Conservation (phyloP, 2,888 invertebrate genomes). For the Caenorhabditis sinica region DNA sequence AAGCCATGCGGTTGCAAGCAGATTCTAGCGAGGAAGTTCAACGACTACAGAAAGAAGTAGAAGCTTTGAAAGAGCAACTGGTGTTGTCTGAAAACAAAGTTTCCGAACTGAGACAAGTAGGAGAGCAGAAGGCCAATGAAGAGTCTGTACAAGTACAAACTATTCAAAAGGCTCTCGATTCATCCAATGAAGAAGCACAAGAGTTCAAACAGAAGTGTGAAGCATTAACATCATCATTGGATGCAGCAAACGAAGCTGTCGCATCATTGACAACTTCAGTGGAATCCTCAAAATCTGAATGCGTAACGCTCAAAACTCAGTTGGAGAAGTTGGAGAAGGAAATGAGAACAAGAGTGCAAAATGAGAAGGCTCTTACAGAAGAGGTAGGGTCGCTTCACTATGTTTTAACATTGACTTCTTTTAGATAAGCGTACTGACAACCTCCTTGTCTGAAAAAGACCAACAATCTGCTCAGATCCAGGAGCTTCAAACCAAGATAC, state of each 20-base stretch:
- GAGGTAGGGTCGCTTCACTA: slow-evolving; percentile 21
- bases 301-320: neutral
- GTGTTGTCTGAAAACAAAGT: neutral
- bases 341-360: slow-evolving; percentile 31
- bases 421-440: slow-evolving; percentile 50
- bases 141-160: neutral
- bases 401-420: neutral
- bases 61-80: neutral
- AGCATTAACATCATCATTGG: neutral
- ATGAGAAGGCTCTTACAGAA: slow-evolving; percentile 44
- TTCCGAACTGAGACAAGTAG: neutral
- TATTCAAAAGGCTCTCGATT: neutral
- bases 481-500: slow-evolving; percentile 20
- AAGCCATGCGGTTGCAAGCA: neutral
- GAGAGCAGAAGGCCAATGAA: neutral
- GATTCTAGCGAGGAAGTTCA: neutral
- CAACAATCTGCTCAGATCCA: slow-evolving; percentile 17
- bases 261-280: neutral
- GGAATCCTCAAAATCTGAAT: neutral
- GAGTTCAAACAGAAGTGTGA: neutral
- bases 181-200: neutral
- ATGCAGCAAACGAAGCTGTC: neutral
- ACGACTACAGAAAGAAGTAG: slow-evolving; percentile 9
- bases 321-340: slow-evolving; percentile 41
- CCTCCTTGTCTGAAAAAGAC: slow-evolving; percentile 15